Conservation (phyloP, 2,113 vertebrate species). For the Pristiophorus japonicus region DNA sequence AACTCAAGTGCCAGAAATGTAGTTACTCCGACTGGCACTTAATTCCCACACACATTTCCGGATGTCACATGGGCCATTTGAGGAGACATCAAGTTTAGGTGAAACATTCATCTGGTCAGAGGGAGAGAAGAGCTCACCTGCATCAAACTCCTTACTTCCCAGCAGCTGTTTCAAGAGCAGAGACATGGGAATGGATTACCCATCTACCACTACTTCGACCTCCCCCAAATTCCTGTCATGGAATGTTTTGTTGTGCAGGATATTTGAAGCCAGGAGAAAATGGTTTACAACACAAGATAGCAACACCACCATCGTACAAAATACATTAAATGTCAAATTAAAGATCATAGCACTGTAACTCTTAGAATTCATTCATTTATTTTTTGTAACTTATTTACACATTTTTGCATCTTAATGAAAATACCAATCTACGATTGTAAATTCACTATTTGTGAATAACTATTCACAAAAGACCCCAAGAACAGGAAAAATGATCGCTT, state of each 20-base stretch:
- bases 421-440: conserved; percentile 36
- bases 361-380: conserved; percentile 14
- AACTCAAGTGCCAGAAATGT: neutral
- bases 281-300: neutral
- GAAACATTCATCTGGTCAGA: neutral
- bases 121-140: neutral
- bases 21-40: neutral
- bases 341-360: neutral
- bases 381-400: conserved; percentile 34
- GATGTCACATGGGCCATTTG: neutral
- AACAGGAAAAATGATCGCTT: neutral
- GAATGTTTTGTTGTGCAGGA: neutral
- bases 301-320: neutral
- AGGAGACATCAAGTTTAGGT: neutral
- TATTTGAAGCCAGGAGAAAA: neutral
- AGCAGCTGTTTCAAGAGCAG: neutral
- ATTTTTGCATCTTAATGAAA: conserved; percentile 25
- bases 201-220: neutral
- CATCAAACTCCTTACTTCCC: neutral
- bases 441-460: no score
- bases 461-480: conserved; percentile 27
- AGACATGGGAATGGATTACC: neutral
- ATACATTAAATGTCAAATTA: conserved; percentile 15
- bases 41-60: neutral
- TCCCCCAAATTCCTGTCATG: neutral